Base-by-base conservation (phyloP, 2,113 vertebrate genomes). In the Chlamydotis undulata region DNA sequence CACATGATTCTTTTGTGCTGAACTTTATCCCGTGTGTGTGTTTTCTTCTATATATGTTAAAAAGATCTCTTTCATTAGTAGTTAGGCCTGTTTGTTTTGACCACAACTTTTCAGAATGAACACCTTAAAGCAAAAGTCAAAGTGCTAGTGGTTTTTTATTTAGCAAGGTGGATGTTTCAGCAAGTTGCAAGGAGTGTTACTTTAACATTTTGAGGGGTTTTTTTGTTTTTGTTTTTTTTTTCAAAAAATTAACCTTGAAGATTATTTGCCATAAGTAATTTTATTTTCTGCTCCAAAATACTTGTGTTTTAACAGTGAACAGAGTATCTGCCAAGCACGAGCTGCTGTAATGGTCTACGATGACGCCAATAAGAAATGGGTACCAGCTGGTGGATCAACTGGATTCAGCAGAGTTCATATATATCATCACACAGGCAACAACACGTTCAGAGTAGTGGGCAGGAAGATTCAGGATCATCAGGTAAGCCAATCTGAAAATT, bases 401-500 rank as follows among this genome's bases (percentile, higher is more conserved):
- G 99, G 99, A 76, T 99, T 99, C 98, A 99, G 99, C 98, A 98
- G 99, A 97, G 99, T 99, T 94, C 99, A 99, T 92, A 99, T 99
- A 87, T 99, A 99, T 97, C 99, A 99, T 96, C 99, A 99, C 90
- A 99, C 99, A 15, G 99, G 99, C 96, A 99, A 99, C 98, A 99
- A 99, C 84, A 99, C 99, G 3, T 99, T 99, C 98, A 97, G 99
- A 86, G 99, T 99, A 70, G 99, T 99, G 94, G 99, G 99, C 82
- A 99, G 99, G 87, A 99, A 99, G 97, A 99, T 99, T 97, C 99
- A 99, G 95, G 99, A 99, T 97, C 99, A 99, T 97, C 99, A 99
- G 98, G 99, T 99, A 94, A 98, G 98, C 3, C 7, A 24, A 65
- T 25, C 10, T 69, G 53, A 59, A 71, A 79, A 74, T 29, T 14